Conservation (phyloP, 2,113 vertebrate genomes). For the Pongo abelii region DNA sequence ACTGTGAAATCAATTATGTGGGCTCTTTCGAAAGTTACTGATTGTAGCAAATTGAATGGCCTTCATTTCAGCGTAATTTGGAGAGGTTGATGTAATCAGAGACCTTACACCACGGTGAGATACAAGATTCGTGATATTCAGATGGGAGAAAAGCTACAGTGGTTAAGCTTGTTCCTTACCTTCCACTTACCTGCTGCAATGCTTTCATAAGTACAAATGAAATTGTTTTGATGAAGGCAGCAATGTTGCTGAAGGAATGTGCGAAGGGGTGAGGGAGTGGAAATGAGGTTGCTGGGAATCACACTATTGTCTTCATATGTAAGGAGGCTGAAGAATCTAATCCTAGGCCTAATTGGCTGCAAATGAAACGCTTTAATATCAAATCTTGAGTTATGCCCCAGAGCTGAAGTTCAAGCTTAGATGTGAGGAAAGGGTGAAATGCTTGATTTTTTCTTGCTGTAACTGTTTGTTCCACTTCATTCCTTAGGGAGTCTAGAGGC, state of each 20-base stretch:
- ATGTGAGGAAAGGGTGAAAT: slow-evolving; percentile 74
- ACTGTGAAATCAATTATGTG: slow-evolving; percentile 90
- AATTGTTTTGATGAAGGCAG: slow-evolving; percentile 84
- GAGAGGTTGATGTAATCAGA: slow-evolving; percentile 89
- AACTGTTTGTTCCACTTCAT: slow-evolving; percentile 56
- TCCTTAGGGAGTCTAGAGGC: slow-evolving; percentile 61
- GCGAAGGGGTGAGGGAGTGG: neutral
- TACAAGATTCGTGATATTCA: slow-evolving; percentile 85
- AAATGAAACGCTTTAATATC: slow-evolving; percentile 85
- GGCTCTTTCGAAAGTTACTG: slow-evolving; percentile 87
- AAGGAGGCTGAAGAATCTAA: slow-evolving; percentile 76
- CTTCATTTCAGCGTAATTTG: slow-evolving; percentile 89
- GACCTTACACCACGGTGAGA: slow-evolving; percentile 85
- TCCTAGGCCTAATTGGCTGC: slow-evolving; percentile 81
- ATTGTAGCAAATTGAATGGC: slow-evolving; percentile 90
- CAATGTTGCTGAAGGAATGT: slow-evolving; percentile 73
- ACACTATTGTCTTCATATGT: slow-evolving; percentile 63
- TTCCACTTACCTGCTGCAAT: slow-evolving; percentile 80
- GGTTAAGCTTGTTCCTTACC: slow-evolving; percentile 81
- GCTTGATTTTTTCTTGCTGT: slow-evolving; percentile 11
- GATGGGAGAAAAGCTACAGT: slow-evolving; percentile 81
- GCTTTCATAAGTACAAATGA: slow-evolving; percentile 84
- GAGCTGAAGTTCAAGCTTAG: slow-evolving; percentile 79
- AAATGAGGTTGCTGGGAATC: slow-evolving; percentile 76
- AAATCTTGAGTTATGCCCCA: slow-evolving; percentile 81